Evolutionary conservation across 1,140 invertebrate species (phyloP).

Genomic region (Cherax destructor): DNA sequence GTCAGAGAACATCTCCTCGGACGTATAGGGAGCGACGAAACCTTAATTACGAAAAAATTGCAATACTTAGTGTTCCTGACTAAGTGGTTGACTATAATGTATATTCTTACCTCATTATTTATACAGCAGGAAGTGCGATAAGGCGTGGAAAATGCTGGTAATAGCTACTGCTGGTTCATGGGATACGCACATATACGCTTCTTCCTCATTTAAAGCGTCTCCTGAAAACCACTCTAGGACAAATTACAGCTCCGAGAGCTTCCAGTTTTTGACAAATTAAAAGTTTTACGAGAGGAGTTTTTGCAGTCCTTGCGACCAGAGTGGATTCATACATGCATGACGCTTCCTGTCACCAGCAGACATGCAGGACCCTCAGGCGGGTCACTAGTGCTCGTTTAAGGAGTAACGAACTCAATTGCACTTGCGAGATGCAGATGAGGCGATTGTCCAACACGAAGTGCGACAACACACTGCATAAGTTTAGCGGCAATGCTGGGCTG

Average conservation of each 20-base stretch:
- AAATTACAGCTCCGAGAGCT: background rate
- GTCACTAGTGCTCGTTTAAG: background rate
- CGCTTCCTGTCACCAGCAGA: background rate
- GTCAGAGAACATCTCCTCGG: no score
- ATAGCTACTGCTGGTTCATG: background rate
- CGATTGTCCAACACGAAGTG: no score
- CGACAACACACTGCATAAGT: no score
- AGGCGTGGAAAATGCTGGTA: no score
- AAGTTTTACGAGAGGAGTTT: background rate
- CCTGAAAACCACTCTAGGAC: background rate
- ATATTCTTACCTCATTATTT: no score
- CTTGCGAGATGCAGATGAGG: no score
- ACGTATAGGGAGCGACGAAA: no score
- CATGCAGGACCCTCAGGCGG: background rate
- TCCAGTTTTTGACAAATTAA: constrained; percentile 3
- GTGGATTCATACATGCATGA: background rate
- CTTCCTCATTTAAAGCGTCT: background rate
- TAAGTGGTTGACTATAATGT: no score
- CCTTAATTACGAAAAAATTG: no score
- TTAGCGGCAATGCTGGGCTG: no score
- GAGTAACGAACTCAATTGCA: background rate
- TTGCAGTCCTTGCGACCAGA: background rate
- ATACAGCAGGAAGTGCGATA: no score
- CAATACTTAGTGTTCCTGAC: no score
- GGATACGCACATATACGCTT: background rate